A percentile compares a stretch with the other conserved stretches of the same genome.
Conservation (phyloP, 2,888 invertebrate species). For the Pachymerium ferrugineum region DNA sequence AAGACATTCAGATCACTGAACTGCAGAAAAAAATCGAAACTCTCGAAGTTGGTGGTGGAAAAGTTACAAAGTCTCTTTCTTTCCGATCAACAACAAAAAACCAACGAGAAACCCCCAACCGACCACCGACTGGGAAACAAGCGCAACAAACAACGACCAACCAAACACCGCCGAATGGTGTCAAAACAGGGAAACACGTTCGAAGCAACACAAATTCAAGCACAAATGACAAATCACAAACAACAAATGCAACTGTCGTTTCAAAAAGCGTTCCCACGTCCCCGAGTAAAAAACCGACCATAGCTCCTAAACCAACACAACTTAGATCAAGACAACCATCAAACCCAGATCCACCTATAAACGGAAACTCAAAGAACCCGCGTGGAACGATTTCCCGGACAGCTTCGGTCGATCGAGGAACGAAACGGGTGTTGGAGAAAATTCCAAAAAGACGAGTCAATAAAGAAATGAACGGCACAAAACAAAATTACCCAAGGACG, state of each 20-base stretch:
- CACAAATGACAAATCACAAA: neutral
- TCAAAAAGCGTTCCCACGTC: constrained; percentile 3
- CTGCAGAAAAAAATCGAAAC: neutral
- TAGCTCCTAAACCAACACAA: neutral
- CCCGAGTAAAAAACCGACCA: neutral
- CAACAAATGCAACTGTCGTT: too few species aligned
- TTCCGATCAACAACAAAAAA: neutral
- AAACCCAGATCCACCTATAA: neutral
- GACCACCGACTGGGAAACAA: neutral
- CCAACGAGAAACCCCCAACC: neutral
- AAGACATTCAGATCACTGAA: neutral
- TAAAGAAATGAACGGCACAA: neutral
- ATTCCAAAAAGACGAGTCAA: neutral
- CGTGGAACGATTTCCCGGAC: neutral
- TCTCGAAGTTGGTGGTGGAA: neutral
- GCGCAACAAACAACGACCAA: neutral
- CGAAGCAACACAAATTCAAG: neutral
- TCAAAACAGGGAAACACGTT: neutral
- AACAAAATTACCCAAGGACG: neutral
- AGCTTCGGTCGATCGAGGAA: neutral
- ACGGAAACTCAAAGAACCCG: neutral
- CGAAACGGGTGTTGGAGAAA: neutral
- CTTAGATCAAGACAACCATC: neutral
- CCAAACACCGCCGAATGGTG: too few species aligned
- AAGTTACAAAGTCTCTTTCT: neutral